A percentile compares a stretch with the other conserved stretches of the same genome.
phyloP scores from a whole-genome alignment of 2,888 invertebrate species.

The Agonopterix arenella region DNA sequence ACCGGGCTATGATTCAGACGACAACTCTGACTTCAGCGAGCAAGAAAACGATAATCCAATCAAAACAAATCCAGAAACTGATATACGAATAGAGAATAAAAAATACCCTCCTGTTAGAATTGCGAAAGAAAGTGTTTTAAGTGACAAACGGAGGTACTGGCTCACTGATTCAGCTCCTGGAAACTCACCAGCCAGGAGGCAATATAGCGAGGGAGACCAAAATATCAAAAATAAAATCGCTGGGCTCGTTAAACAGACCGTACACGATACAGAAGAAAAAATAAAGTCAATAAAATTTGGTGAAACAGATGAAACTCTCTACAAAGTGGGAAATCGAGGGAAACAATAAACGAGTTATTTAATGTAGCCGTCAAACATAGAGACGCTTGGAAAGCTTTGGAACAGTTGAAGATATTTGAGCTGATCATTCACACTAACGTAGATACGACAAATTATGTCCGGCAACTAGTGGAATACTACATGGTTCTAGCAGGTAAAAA shows the following conservation, averaged over 20 bases:
- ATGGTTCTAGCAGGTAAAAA: constrained; percentile 9
- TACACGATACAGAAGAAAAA: constrained; percentile 44
- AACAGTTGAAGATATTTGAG: constrained; percentile 60
- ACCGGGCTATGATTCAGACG: too few relatives aligned
- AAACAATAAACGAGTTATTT: constrained; percentile 52
- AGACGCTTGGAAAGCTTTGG: constrained; percentile 53
- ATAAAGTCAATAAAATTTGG: constrained; percentile 28
- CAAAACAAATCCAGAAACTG: too few relatives aligned
- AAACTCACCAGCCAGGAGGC: not conserved
- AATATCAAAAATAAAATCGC: constrained; percentile 49
- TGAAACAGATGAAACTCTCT: constrained; percentile 10
- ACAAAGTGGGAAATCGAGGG: constrained; percentile 48
- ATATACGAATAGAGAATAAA: too few relatives aligned
- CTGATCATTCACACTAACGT: constrained; percentile 59
- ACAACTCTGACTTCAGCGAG: too few relatives aligned
- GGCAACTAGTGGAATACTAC: constrained; percentile 52
- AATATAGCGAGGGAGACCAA: constrained; percentile 32
- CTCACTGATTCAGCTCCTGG: not conserved
- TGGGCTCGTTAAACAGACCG: constrained; percentile 44
- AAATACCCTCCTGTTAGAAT: too few relatives aligned
- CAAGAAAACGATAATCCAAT: too few relatives aligned
- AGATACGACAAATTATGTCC: constrained; percentile 50
- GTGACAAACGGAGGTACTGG: not conserved
- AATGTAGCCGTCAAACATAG: constrained; percentile 57
- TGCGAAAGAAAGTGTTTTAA: too few relatives aligned